Evolutionary conservation across 2,888 invertebrate species (phyloP), one percentile per base, ranked within the genome.

Genomic region (Agriopis aurantiaria): DNA sequence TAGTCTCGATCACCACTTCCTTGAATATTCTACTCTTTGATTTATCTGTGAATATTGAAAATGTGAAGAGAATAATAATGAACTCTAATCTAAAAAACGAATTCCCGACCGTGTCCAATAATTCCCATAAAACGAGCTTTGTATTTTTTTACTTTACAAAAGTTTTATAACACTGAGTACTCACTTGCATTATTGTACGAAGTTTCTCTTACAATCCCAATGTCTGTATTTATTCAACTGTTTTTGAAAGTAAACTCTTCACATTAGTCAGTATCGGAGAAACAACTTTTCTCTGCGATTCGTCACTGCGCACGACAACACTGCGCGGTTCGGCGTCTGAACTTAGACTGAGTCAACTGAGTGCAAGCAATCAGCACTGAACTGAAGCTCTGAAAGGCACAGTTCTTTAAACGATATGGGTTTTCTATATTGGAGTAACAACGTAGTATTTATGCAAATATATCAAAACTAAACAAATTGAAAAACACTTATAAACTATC

Each of bases 131-230:
- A 57, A 40, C 41, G 45, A 48, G 48, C 41, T 64, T 56, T 14
- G 17, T n/a, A 46, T 23, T 14, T 46, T 33, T n/a, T 33, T 33
- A 3, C 33, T 5, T 33, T 7, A 10, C 58, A 58, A 46, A 23
- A 58, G 52, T 40, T 58, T 56, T 46, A 12, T 40, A 11, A 46
- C 48, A 58, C 23, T 45, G 7, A 11, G 41, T 59, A 67, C 70
- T 67, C 45, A 71, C 70, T 67, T 51, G 70, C 70, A 71, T 71
- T 59, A 11, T 71, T 48, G 8, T 46, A 46, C 56, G 45, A 48
- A 40, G 40, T 23, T 14, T 40, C 43, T 65, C 41, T 33, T 51
- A 10, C 8, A 53, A 62, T 65, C 57, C 61, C 49, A 58, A 62
- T 59, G n/a, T 10, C 40, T 65, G 51, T 57, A 33, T 65, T 57